A percentile compares a stretch with the other conserved stretches of the same genome.
Conservation (phyloP, 2,888 invertebrate genomes). For the Apomyelois bistriatella region DNA sequence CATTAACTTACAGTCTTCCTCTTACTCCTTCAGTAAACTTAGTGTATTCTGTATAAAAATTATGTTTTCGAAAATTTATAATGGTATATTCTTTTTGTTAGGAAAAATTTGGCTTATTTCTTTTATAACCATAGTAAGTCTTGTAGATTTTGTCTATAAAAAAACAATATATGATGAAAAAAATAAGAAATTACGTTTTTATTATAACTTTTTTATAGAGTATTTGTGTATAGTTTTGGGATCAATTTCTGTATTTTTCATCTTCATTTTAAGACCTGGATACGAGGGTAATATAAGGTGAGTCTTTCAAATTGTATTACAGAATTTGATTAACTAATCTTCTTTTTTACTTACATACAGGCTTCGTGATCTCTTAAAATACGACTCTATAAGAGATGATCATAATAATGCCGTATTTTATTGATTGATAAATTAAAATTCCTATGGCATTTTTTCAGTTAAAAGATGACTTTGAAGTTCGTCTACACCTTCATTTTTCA, state of each 20-base stretch:
- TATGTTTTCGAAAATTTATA: neutral
- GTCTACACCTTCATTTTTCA: too few species aligned
- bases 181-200: slow-evolving; percentile 16
- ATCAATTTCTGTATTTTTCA: slow-evolving; percentile 1
- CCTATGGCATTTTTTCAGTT: too few species aligned
- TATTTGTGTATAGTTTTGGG: slow-evolving; percentile 6
- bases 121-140: neutral
- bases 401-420: too few species aligned
- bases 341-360: too few species aligned
- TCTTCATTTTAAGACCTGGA: slow-evolving; percentile 9
- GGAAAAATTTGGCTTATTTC: neutral
- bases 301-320: slow-evolving; percentile 6
- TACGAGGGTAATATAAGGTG: slow-evolving; percentile 1
- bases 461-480: too few species aligned
- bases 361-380: too few species aligned
- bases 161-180: slow-evolving; percentile 14
- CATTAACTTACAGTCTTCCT: neutral
- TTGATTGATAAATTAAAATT: too few species aligned
- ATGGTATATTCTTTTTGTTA: neutral
- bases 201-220: slow-evolving; percentile 11
- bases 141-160: slow-evolving; percentile 16
- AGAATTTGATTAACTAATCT: too few species aligned
- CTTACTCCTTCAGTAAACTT: neutral
- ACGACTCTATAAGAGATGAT: too few species aligned
- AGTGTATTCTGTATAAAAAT: neutral